A percentile compares a stretch with the other conserved stretches of the same genome.
phyloP scores from a whole-genome alignment of 2,113 vertebrate species.

The Myiagra hebetior region DNA sequence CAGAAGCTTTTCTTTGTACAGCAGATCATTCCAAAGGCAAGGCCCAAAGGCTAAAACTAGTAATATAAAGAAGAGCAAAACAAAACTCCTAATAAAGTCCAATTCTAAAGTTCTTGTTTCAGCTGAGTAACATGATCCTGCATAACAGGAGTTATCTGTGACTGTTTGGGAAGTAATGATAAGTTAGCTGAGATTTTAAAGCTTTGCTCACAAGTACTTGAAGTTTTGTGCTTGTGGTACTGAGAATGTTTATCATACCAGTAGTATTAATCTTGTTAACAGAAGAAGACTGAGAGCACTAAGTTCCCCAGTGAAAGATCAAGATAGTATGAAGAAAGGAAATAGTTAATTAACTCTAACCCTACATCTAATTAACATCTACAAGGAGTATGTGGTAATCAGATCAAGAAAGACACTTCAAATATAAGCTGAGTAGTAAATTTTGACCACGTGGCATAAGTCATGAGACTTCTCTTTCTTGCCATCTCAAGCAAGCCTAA shows the following conservation, averaged over 20 bases:
- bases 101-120: background rate
- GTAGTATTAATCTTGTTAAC: background rate
- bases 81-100: background rate
- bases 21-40: background rate
- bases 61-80: background rate
- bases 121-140: background rate
- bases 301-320: background rate
- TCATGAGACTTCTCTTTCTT: background rate
- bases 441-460: background rate
- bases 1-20: background rate
- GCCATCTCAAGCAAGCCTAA: background rate
- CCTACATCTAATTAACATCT: background rate
- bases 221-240: background rate
- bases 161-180: background rate
- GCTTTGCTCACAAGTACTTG: background rate
- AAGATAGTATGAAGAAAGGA: background rate
- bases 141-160: background rate
- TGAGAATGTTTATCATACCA: background rate
- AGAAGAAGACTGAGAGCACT: background rate
- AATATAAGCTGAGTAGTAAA: background rate
- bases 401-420: background rate
- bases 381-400: background rate
- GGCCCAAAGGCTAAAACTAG: background rate
- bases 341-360: background rate
- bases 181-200: background rate